A percentile compares a stretch with the other conserved stretches of the same genome.
Evolutionary conservation across 1,140 invertebrate genomes (phyloP).

Genomic region (Berghia stephanieae): DNA sequence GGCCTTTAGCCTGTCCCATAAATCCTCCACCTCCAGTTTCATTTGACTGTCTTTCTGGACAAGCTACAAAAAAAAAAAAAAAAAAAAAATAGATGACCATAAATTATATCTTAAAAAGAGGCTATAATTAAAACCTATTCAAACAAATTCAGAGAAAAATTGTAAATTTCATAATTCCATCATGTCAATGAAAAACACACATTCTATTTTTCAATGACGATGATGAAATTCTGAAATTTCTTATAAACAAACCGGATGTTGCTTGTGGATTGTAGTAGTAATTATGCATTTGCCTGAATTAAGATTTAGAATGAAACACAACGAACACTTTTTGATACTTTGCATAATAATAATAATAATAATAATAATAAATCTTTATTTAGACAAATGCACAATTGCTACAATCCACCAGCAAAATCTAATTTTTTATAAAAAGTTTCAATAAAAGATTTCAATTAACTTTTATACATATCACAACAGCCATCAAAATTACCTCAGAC

Average conservation of each 20-base stretch:
- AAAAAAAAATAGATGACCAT: background rate
- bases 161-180: background rate
- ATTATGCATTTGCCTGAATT: too few species aligned
- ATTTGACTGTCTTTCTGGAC: slow-evolving; percentile 45
- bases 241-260: too few species aligned
- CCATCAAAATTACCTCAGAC: too few species aligned
- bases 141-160: background rate
- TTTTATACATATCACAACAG: too few species aligned
- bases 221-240: background rate
- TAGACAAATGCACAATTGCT: too few species aligned
- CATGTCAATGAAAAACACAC: background rate
- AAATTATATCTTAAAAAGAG: background rate
- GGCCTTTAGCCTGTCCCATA: slow-evolving; percentile 68
- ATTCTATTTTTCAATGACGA: background rate
- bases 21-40: slow-evolving; percentile 41
- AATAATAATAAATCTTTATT: background rate
- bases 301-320: too few species aligned
- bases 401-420: too few species aligned
- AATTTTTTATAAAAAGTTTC: too few species aligned
- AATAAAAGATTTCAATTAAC: too few species aligned
- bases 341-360: background rate
- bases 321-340: too few species aligned
- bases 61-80: slow-evolving; percentile 41
- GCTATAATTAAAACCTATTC: background rate
- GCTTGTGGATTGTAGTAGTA: too few species aligned